Evolutionary conservation across 2,797 vertebrate genomes (phyloP).

Genomic region (Hypotaenidia philippensis): DNA sequence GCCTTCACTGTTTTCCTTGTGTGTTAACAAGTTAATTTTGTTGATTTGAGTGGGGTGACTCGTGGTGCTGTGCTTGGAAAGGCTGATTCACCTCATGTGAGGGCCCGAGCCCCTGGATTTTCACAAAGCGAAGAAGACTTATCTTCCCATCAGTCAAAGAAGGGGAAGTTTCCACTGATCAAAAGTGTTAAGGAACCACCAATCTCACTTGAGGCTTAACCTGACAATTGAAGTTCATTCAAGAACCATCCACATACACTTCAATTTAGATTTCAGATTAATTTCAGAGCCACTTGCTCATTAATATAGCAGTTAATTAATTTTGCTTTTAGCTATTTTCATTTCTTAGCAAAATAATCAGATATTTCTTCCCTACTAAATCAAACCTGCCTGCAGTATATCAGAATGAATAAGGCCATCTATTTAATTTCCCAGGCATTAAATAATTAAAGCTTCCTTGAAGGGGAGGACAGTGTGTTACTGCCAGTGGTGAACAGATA

Average conservation of each 20-base stretch:
- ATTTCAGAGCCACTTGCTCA: conserved; percentile 15
- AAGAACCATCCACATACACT: background rate
- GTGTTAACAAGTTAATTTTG: background rate
- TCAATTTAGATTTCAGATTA: conserved; percentile 1
- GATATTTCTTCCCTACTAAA: conserved; percentile 3
- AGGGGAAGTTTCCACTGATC: background rate
- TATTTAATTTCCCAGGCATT: conserved; percentile 27
- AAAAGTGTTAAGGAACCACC: background rate
- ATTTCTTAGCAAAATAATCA: conserved; percentile 12
- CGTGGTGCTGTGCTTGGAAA: background rate
- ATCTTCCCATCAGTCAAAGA: background rate
- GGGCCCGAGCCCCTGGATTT: background rate
- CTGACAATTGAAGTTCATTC: background rate
- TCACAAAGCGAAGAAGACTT: background rate
- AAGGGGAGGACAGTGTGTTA: background rate
- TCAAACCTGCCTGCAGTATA: conserved; percentile 7
- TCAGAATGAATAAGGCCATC: background rate
- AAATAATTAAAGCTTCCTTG: conserved; percentile 18
- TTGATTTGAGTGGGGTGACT: background rate
- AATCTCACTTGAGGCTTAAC: background rate
- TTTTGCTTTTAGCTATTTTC: conserved; percentile 26
- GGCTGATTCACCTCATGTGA: background rate
- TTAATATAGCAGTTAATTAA: conserved; percentile 14
- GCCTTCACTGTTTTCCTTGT: background rate
- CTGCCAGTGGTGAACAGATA: background rate